Conservation (phyloP, 2,113 vertebrate genomes). For the Fukomys damarensis region DNA sequence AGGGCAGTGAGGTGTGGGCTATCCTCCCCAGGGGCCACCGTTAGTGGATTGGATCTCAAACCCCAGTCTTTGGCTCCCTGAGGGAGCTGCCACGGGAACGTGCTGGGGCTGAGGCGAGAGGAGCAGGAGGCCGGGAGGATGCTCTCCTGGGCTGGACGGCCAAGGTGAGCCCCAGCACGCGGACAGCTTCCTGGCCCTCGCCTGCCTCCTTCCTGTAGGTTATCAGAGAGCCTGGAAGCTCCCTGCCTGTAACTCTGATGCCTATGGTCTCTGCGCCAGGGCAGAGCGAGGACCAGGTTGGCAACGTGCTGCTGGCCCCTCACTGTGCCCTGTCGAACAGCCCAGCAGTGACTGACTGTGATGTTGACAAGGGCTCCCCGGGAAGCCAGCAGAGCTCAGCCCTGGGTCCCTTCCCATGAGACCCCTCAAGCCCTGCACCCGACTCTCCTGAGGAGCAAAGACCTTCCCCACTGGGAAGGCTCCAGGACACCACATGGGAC, state of each 20-base stretch:
- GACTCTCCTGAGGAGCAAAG: neutral
- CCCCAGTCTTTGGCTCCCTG: neutral
- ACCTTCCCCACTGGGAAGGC: neutral
- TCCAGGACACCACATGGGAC: neutral
- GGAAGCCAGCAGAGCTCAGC: neutral
- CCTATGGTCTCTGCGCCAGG: rapidly evolving
- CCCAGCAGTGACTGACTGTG: neutral
- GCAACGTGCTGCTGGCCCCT: neutral
- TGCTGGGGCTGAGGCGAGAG: neutral
- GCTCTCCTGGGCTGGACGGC: neutral
- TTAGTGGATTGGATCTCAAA: neutral
- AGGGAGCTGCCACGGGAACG: neutral
- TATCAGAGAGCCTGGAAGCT: neutral
- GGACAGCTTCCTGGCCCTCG: neutral
- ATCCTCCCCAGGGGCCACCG: neutral
- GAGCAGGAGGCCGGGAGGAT: neutral
- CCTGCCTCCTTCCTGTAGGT: neutral
- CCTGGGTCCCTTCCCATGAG: too few species aligned
- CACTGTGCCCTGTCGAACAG: neutral
- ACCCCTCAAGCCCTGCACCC: neutral
- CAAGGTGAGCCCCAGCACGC: neutral
- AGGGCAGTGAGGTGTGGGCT: neutral
- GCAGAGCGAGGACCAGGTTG: rapidly evolving
- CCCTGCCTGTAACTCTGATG: too few species aligned
- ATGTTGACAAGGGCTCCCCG: neutral